Conservation (phyloP, 2,888 invertebrate species). For the Trissolcus brochymenae region DNA sequence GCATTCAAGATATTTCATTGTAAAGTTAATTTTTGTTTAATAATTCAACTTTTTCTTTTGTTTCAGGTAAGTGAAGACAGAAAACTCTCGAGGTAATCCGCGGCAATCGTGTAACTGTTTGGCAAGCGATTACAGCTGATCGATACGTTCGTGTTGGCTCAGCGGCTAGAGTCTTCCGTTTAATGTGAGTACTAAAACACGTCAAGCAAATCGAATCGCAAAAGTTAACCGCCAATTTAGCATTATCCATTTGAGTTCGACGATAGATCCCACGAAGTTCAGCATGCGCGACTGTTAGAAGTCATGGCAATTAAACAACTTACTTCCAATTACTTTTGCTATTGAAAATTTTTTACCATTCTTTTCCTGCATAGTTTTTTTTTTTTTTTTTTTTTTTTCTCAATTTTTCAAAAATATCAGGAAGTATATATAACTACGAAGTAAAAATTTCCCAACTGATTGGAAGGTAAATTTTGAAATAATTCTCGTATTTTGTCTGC, state of each 20-base stretch:
- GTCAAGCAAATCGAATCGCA: slow-evolving; percentile 57
- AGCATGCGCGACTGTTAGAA: slow-evolving; percentile 33
- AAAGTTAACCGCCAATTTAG: slow-evolving; percentile 62
- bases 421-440: too few relatives aligned
- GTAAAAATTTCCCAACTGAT: too few relatives aligned
- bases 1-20: too few relatives aligned
- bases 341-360: neutral
- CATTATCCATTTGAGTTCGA: slow-evolving; percentile 57
- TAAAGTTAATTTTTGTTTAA: too few relatives aligned
- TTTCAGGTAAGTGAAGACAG: slow-evolving; percentile 67
- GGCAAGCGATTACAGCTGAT: slow-evolving; percentile 35
- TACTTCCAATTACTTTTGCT: slow-evolving; percentile 31
- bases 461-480: too few relatives aligned
- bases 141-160: slow-evolving; percentile 33
- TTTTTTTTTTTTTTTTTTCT: too few relatives aligned
- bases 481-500: too few relatives aligned
- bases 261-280: slow-evolving; percentile 19
- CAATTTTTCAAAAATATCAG: too few relatives aligned
- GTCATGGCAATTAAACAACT: slow-evolving; percentile 32
- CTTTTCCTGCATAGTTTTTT: neutral
- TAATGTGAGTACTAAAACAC: slow-evolving; percentile 50
- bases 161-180: slow-evolving; percentile 36
- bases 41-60: slow-evolving; percentile 48
- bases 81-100: slow-evolving; percentile 8
- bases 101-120: slow-evolving; percentile 27